Evolutionary conservation across 30 jellyfish, hydroid and myxozoan species (phyloP).

Genomic region (Pelagia noctiluca): DNA sequence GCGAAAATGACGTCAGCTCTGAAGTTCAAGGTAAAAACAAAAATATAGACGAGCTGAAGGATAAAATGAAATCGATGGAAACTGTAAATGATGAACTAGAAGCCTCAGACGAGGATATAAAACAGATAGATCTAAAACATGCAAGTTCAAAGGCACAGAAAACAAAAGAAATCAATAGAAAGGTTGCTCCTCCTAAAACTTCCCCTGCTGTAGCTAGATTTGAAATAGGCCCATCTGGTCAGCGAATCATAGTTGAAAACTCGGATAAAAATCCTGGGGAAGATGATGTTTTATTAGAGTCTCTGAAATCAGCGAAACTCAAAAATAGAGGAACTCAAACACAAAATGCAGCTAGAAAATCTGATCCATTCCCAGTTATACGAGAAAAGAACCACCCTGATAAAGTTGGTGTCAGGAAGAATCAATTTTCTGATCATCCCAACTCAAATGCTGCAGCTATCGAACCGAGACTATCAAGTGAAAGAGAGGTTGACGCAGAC

Average conservation of each 20-base stretch:
- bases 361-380: too few relatives aligned
- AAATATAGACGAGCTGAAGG: conserved; percentile 22
- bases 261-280: background rate
- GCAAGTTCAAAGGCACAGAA: too few relatives aligned
- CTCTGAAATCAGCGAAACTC: background rate
- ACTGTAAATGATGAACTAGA: background rate
- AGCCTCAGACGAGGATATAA: background rate
- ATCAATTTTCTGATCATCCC: background rate
- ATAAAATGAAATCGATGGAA: background rate
- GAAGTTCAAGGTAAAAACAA: background rate
- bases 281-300: background rate
- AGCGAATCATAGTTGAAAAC: background rate
- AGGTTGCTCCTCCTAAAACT: too few relatives aligned
- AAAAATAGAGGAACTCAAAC: background rate
- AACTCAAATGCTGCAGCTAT: background rate
- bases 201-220: too few relatives aligned
- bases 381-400: too few relatives aligned
- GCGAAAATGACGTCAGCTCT: background rate
- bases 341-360: too few relatives aligned
- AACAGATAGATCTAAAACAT: too few relatives aligned
- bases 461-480: background rate
- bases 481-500: background rate
- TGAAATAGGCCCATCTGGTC: background rate
- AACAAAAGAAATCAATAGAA: too few relatives aligned
- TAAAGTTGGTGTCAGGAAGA: background rate